Evolutionary conservation across 2,113 vertebrate genomes (phyloP), one percentile per base, ranked within the genome.

Genomic region (Crotophaga sulcirostris): DNA sequence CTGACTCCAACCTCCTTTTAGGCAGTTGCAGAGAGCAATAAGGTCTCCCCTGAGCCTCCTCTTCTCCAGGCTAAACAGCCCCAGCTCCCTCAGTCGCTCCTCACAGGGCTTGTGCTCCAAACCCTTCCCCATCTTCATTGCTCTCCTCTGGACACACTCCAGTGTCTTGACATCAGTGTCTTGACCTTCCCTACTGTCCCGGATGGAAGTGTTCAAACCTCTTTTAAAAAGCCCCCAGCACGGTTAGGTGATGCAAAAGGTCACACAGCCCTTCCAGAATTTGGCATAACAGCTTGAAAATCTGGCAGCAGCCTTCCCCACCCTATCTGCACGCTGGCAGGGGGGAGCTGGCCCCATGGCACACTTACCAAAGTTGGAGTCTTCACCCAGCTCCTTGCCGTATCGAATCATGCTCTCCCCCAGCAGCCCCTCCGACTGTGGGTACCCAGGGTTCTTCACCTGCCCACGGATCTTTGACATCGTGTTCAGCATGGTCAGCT

Each of bases 381-480:
- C 99, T 25, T 99, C 99, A 10, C 99, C 99, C 17, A 99, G 98
- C 67, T 99, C 99, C 62, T 98, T 98, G 23, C 99, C 99, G 0
- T 98, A 99, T 31, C 99, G 99, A 95, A 97, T 94, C 99, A 99
- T 99, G 94, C 99, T 98, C 94, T 99, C 99, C 51, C 99, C 99
- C 31, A 99, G 98, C 79, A 99, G 98, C 64, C 99, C 99, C 95
- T 99, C 99, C 0, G 99, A 98, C 97, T 99, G 99, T 0, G 99
- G 99, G 97, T 99, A 99, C 7, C 99, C 99, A 0, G 99, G 99
- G 73, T 97, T 99, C 97, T 99, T 99, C 97, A 99, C 99, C 97
- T 99, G 99, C 72, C 99, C 99, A 0, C 99, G 98, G 97, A 99
- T 99, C 98, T 99, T 99, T 6, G 99, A 99, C 98, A 99, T 98